Conservation (phyloP, 2,888 invertebrate species). For the Papilio demoleus region DNA sequence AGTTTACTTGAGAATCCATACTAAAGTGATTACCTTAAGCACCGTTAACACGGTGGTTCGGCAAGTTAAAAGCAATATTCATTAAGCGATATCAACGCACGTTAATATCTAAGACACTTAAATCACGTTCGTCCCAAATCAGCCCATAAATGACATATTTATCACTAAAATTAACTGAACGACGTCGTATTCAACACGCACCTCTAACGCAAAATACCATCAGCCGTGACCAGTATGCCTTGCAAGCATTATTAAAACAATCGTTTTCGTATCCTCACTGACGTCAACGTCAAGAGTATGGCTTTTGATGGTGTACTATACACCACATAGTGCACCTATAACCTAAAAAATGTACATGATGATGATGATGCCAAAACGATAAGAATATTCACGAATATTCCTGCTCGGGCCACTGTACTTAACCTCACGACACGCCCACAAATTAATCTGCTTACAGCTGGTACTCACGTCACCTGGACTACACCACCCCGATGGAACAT, state of each 20-base stretch:
- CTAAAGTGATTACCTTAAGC: neutral
- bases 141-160: constrained; percentile 29
- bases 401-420: constrained; percentile 39
- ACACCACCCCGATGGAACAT: constrained; percentile 36
- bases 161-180: constrained; percentile 35
- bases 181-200: constrained; percentile 34
- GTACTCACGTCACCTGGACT: constrained; percentile 65
- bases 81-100: constrained; percentile 13
- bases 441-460: constrained; percentile 76
- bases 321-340: too few species aligned
- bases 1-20: too few species aligned
- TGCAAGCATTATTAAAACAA: too few species aligned
- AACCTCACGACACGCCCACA: constrained; percentile 63
- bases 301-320: too few species aligned
- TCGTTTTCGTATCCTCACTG: too few species aligned
- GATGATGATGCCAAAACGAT: too few species aligned
- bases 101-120: constrained; percentile 34
- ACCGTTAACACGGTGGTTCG: too few species aligned
- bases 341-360: too few species aligned
- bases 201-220: constrained; percentile 23
- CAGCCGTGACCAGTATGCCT: too few species aligned
- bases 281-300: too few species aligned
- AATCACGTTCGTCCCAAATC: constrained; percentile 21
- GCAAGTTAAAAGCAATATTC: constrained; percentile 30
- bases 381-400: too few species aligned